phyloP scores from a whole-genome alignment of 2,888 invertebrate species.

The Isoperla grammatica region DNA sequence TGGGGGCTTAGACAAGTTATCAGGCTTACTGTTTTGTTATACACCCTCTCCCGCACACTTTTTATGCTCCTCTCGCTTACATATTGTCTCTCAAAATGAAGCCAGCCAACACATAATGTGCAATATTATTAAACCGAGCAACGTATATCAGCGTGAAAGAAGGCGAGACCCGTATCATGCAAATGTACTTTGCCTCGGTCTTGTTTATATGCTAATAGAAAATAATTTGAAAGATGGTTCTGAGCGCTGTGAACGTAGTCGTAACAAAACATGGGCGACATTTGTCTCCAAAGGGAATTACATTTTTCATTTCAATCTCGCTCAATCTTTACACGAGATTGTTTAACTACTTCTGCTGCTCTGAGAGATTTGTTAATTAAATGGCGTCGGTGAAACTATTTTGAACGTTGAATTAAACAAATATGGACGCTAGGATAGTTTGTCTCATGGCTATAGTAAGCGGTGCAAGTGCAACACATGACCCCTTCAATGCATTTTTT shows the following conservation, averaged over 20 bases:
- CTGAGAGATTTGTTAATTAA: too few relatives aligned
- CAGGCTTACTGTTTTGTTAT: constrained; percentile 15
- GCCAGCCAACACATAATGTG: constrained; percentile 24
- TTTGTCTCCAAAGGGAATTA: neutral
- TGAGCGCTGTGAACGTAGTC: neutral
- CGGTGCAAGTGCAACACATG: too few relatives aligned
- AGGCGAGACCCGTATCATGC: constrained; percentile 21
- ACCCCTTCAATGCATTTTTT: too few relatives aligned
- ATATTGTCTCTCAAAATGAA: constrained; percentile 28
- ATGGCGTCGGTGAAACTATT: too few relatives aligned
- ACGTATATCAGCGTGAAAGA: constrained; percentile 13
- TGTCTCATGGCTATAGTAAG: too few relatives aligned
- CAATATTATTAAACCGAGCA: constrained; percentile 24
- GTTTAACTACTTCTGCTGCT: too few relatives aligned
- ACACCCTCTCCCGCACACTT: constrained; percentile 6
- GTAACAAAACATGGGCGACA: constrained; percentile 5
- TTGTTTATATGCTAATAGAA: constrained; percentile 31
- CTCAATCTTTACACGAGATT: too few relatives aligned
- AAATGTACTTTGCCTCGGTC: constrained; percentile 29
- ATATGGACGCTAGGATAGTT: too few relatives aligned
- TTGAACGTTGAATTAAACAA: too few relatives aligned
- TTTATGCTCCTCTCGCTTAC: constrained; percentile 28
- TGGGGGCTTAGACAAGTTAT: constrained; percentile 25
- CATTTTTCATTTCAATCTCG: too few relatives aligned
- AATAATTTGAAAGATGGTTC: constrained; percentile 16